Percentiles rank a stretch among this genome's conserved stretches.
phyloP scores from a whole-genome alignment of 2,113 vertebrate genomes.

The Gallinago paraguaiae region DNA sequence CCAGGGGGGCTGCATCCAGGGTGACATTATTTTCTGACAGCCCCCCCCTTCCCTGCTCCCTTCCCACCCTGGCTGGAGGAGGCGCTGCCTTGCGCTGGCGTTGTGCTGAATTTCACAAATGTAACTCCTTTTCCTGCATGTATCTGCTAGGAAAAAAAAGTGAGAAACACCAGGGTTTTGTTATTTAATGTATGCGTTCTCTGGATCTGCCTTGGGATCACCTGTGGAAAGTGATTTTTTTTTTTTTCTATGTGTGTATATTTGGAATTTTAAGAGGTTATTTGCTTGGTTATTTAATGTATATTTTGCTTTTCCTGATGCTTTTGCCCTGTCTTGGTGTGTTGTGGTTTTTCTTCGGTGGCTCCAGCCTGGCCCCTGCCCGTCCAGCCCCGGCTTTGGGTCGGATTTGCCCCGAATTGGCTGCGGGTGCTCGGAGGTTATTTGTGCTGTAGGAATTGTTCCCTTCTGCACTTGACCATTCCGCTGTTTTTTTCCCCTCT shows the following conservation, averaged over 20 bases:
- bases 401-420: rapidly evolving
- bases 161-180: rapidly evolving
- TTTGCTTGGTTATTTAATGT: neutral
- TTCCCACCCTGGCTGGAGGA: neutral
- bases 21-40: slow-evolving; percentile 69
- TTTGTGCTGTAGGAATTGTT: neutral
- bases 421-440: neutral
- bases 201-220: neutral
- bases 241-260: neutral
- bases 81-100: neutral
- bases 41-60: neutral
- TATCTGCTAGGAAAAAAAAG: neutral
- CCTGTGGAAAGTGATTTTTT: neutral
- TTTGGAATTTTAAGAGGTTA: neutral
- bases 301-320: neutral
- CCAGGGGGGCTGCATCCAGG: slow-evolving; percentile 80
- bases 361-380: neutral
- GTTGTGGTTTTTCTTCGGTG: neutral
- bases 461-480: neutral
- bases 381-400: rapidly evolving
- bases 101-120: neutral
- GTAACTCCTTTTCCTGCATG: slow-evolving; percentile 1
- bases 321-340: rapidly evolving
- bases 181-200: neutral
- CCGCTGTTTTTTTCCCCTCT: neutral